Base-by-base conservation (phyloP, 1,140 invertebrate species). In the Drosophila rufa region DNA sequence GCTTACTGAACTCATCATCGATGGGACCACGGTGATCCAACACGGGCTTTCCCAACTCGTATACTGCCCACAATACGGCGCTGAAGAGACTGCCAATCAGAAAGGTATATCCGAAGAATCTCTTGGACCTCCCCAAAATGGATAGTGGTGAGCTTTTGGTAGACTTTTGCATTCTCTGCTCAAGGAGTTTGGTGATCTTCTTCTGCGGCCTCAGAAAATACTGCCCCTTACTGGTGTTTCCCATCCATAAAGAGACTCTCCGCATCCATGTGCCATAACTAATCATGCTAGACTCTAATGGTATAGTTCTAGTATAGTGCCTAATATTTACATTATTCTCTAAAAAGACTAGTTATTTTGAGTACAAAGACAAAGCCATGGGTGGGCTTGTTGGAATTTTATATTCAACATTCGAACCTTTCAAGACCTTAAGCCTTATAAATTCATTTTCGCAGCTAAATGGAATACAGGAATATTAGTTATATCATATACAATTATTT, bases 1-100 rank as follows among this genome's bases (percentile, higher is more conserved):
- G 93, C 56, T 95, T 78, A 38, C 95, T 95, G 90, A 96, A 97
- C 93, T 98, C 96, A 94, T 98, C 97, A 91, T 96, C 94, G 22
- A 98, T 94, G 47, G 94, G 94, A 12, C 97, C 97, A 19, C 96
- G 93, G 46, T 95, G 95, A 87, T 97, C 97, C 38, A 93, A 93
- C 22, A 94, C 93, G 1, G 97, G 97, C 22, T 94, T 94, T 14
- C 97, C 96, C 93, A 96, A 93, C 93, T 96, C 94, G 78, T 95
- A 95, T 53, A 96, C 91, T 14, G 95, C 91, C 82, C 95, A 93
- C 43, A 94, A 92, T 8, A 93, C 91, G 53, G 93, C 90, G 7
- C 93, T 91, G 4, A 93, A 92, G 14, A 94, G 56, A 0, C 93
- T 93, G 6, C 93, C 92, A 47, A 94, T 93, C 70, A 94, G 93